These are phyloP conservation scores for Rotaria macrura DNA, from an alignment of 2,888 invertebrate species.

Conservation along the genomic window DNA sequence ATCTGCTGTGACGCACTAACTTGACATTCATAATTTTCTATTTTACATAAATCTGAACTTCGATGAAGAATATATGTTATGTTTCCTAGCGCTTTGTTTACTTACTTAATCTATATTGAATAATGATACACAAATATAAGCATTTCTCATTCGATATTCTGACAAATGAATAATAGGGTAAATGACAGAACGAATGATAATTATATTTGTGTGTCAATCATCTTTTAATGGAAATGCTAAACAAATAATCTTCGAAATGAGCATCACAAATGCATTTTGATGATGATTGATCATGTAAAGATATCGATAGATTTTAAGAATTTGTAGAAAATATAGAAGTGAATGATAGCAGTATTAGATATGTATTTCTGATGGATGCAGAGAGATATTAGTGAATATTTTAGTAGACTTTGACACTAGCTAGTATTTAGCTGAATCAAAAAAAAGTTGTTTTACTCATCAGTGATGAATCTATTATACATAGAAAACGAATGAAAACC, in stretches of 20 bases:
- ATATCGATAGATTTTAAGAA: not conserved
- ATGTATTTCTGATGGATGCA: too few relatives aligned
- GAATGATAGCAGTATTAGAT: not conserved
- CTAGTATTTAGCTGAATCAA: not conserved
- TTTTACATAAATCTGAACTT: too few relatives aligned
- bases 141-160: not conserved
- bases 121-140: not conserved
- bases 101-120: too few relatives aligned
- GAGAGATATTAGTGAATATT: too few relatives aligned
- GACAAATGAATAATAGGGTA: too few relatives aligned
- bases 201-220: not conserved
- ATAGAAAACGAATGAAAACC: not conserved
- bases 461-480: not conserved
- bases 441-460: not conserved
- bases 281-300: not conserved
- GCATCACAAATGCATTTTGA: not conserved
- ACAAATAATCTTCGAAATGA: not conserved
- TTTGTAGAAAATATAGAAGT: not conserved
- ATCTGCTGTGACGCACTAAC: too few relatives aligned
- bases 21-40: too few relatives aligned
- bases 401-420: not conserved
- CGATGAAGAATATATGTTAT: too few relatives aligned
- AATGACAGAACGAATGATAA: not conserved
- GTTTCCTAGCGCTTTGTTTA: too few relatives aligned
- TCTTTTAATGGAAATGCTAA: not conserved